Evolutionary conservation across 1,140 invertebrate genomes (phyloP).

Genomic region (Epicauta chinensis): DNA sequence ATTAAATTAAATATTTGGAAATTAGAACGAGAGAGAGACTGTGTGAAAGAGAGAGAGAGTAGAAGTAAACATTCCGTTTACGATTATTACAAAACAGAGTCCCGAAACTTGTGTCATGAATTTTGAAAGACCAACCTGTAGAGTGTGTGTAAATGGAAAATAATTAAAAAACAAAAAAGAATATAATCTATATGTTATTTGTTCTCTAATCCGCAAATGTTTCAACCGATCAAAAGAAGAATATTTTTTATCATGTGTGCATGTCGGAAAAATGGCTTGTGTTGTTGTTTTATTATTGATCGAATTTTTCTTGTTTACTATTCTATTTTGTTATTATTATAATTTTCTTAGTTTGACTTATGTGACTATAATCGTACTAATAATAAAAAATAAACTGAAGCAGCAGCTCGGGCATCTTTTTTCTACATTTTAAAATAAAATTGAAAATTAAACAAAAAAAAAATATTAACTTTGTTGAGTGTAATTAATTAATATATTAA

Average conservation of each 20-base stretch:
- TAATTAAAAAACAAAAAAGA: no score
- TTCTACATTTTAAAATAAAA: slow-evolving; percentile 16
- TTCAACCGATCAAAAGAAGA: slow-evolving; percentile 7
- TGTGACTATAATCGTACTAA: slow-evolving; percentile 20
- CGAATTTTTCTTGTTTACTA: slow-evolving; percentile 24
- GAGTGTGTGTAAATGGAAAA: slow-evolving; percentile 11
- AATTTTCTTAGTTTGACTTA: slow-evolving; percentile 7
- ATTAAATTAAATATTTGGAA: no score
- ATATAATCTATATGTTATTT: slow-evolving; percentile 33
- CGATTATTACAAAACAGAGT: slow-evolving; percentile 1
- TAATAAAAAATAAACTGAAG: slow-evolving; percentile 7
- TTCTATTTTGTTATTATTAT: slow-evolving; percentile 16
- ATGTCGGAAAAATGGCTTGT: slow-evolving; percentile 17
- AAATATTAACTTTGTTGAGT: slow-evolving; percentile 24
- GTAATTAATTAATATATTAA: slow-evolving; percentile 21
- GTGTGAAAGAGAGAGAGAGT: not conserved
- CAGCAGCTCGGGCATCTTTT: slow-evolving; percentile 27
- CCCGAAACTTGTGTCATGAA: slow-evolving; percentile 11
- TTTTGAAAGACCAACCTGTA: slow-evolving; percentile 17
- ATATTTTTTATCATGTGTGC: slow-evolving; percentile 21
- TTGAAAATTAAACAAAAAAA: slow-evolving; percentile 1
- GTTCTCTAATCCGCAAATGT: slow-evolving; percentile 29
- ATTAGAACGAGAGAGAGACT: no score
- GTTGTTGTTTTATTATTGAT: slow-evolving; percentile 26
- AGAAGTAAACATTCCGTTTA: slow-evolving; percentile 33